Evolutionary conservation across 1,140 invertebrate species (phyloP).

Genomic region (Drosophila sechellia): DNA sequence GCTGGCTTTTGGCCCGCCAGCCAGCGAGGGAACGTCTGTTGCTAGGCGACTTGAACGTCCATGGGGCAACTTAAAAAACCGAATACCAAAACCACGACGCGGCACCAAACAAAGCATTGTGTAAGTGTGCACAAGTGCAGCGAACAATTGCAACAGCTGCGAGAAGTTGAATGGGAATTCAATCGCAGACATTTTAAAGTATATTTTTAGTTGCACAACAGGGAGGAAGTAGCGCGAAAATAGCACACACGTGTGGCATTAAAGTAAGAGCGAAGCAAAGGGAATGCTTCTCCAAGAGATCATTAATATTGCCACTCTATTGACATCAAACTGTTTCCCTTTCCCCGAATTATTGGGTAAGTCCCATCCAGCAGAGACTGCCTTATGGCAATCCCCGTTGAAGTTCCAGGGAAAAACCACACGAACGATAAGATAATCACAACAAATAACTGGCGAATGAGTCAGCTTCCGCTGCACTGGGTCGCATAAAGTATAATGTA

Average conservation of each 20-base stretch:
- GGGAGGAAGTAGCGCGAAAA: neutral
- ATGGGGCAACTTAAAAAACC: conserved; percentile 34
- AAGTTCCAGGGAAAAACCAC: conserved; percentile 40
- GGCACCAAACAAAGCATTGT: conserved; percentile 34
- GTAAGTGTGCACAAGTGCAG: conserved; percentile 38
- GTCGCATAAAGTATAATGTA: neutral
- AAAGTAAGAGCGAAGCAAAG: neutral
- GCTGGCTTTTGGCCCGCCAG: conserved; percentile 21
- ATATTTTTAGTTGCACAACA: conserved; percentile 49
- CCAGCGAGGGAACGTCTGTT: conserved; percentile 48
- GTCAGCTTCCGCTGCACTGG: conserved; percentile 46
- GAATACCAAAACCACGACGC: conserved; percentile 26
- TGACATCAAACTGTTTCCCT: no score
- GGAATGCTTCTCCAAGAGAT: neutral
- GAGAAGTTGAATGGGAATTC: conserved; percentile 35
- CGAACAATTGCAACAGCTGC: conserved; percentile 55
- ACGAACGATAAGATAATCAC: conserved; percentile 29
- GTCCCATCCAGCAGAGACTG: conserved; percentile 6
- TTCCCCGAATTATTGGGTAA: neutral
- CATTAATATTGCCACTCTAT: neutral
- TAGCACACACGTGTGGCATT: neutral
- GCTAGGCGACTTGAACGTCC: conserved; percentile 46
- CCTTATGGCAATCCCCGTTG: conserved; percentile 16
- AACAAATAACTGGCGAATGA: conserved; percentile 18
- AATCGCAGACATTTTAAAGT: conserved; percentile 33